These are phyloP conservation scores for Odontesthes bonariensis DNA, from an alignment of 2,113 vertebrate species.

Conservation along the genomic window DNA sequence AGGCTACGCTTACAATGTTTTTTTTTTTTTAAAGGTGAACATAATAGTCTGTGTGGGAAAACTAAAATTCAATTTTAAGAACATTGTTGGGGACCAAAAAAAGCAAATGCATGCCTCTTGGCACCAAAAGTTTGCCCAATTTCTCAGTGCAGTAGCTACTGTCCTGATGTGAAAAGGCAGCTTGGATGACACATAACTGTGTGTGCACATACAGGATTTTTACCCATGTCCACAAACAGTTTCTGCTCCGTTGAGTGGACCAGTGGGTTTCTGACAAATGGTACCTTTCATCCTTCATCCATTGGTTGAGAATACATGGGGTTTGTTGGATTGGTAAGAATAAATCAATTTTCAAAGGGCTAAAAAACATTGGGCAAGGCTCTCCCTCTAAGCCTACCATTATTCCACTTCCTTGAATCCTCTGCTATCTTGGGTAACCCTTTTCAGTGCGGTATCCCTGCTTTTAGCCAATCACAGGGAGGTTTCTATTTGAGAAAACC, in stretches of 20 bases:
- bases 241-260: conserved; percentile 76
- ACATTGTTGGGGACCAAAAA: conserved; percentile 35
- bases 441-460: conserved; percentile 43
- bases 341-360: conserved; percentile 80
- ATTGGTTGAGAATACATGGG: conserved; percentile 77
- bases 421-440: conserved; percentile 66
- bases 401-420: conserved; percentile 72
- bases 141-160: conserved; percentile 52
- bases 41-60: conserved; percentile 33
- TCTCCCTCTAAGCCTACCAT: conserved; percentile 69
- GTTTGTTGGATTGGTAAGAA: conserved; percentile 76
- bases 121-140: conserved; percentile 53
- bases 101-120: conserved; percentile 27
- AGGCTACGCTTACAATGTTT: conserved; percentile 47
- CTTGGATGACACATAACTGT: conserved; percentile 70
- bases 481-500: conserved; percentile 67
- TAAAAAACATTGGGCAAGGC: conserved; percentile 76
- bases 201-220: conserved; percentile 74
- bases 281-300: conserved; percentile 82
- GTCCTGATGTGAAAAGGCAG: conserved; percentile 56
- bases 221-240: conserved; percentile 80
- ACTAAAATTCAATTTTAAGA: conserved; percentile 66
- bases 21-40: conserved; percentile 53
- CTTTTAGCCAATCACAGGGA: conserved; percentile 63
- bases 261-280: conserved; percentile 81